Percentiles rank a stretch among this genome's conserved stretches.
Evolutionary conservation across 2,113 vertebrate genomes (phyloP).

Genomic region (Larimichthys crocea): DNA sequence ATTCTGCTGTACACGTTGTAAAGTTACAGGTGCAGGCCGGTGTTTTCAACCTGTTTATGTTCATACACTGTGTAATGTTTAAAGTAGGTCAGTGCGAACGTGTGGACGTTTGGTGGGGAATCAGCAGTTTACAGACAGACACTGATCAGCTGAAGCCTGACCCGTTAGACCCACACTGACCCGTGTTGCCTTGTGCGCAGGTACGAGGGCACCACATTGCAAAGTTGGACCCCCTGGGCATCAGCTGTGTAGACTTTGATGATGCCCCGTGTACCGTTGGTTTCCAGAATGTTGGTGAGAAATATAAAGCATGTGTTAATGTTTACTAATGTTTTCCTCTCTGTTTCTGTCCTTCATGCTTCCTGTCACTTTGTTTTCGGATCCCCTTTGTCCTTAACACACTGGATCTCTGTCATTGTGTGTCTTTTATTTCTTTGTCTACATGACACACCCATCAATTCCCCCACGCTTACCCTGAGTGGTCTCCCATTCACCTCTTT

Average conservation of each 20-base stretch:
- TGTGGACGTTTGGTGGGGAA: background rate
- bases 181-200: constrained; percentile 82
- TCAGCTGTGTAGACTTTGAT: constrained; percentile 98
- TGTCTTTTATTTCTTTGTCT: background rate
- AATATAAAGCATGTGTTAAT: constrained; percentile 72
- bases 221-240: constrained; percentile 96
- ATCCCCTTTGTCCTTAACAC: background rate
- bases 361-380: background rate
- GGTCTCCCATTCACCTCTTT: background rate
- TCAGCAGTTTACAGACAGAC: background rate
- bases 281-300: constrained; percentile 94
- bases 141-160: background rate
- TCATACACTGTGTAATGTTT: background rate
- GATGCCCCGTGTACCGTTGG: constrained; percentile 89
- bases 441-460: background rate
- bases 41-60: background rate
- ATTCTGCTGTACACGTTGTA: background rate
- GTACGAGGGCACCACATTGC: constrained; percentile 97
- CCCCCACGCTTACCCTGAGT: background rate
- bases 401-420: background rate
- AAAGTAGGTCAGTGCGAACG: background rate
- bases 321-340: constrained; percentile 2
- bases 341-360: background rate
- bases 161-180: background rate
- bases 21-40: background rate